Conservation (phyloP, 2,113 vertebrate species). For the Alligator mississippiensis region DNA sequence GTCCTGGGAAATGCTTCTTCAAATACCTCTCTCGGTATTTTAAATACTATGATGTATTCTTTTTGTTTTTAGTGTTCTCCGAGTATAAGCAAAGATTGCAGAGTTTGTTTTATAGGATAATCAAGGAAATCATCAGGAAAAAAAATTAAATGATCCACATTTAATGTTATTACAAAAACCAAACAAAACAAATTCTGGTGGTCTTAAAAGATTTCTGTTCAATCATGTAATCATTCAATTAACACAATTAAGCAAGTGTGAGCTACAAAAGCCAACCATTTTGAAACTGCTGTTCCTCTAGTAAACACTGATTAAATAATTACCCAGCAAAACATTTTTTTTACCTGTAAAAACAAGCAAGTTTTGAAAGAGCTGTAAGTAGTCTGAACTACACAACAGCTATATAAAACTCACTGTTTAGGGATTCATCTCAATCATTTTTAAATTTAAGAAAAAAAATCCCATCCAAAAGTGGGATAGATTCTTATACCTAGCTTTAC, state of each 20-base stretch:
- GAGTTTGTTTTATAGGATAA: background rate
- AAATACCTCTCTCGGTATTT: background rate
- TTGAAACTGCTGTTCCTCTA: constrained; percentile 37
- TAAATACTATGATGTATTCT: background rate
- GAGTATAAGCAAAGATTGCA: background rate
- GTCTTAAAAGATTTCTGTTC: background rate
- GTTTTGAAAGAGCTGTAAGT: background rate
- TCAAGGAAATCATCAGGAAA: background rate
- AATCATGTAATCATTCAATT: background rate
- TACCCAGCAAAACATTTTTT: background rate
- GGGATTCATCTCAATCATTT: background rate
- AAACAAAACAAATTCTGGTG: no score
- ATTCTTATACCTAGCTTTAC: background rate
- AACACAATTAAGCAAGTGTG: background rate
- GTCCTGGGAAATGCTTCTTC: background rate
- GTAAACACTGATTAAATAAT: constrained; percentile 31
- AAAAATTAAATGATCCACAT: background rate
- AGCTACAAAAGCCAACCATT: background rate
- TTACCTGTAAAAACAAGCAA: background rate
- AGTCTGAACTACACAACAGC: background rate
- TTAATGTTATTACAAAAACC: background rate
- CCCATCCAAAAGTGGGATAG: background rate
- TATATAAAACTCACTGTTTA: background rate
- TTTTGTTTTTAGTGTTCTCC: background rate
- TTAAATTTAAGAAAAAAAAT: background rate